Base-by-base conservation (phyloP, 2,797 vertebrate genomes). In the Acipenser oxyrinchus region DNA sequence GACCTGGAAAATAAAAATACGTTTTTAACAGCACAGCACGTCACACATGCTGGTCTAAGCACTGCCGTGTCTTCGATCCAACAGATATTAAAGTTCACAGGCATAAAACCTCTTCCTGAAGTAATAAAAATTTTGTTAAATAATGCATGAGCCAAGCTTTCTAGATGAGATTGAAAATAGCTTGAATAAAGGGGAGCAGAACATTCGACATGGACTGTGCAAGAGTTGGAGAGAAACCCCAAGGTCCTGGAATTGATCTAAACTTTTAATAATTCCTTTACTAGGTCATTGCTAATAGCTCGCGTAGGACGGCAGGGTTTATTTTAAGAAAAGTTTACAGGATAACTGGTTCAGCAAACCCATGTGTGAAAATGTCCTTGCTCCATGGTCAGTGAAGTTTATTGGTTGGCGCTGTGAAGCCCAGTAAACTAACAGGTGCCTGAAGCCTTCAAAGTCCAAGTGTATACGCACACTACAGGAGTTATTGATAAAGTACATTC, bases 11-110 rank as follows among this genome's bases (percentile, higher is more conserved):
- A 58, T 12, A 11, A 58, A 58, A n/a, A n/a, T 8, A 5, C 6
- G 9, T 58, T 5, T n/a, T 58, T 13, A 58, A 13, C 23, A 6
- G 10, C 12, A n/a, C 55, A n/a, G 55, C 55, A 58, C 12, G 65
- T 9, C 9, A 48, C 50, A 10, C 49, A 18, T 18, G n/a, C 55
- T 51, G 2, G 79, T 64, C 75, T 37, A 37, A 83, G 78, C 71
- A 2, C 1, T 8, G 6, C 15, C 49, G 13, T 61, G 49, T 18
- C 48, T n/a, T 53, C 52, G 55, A 65, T 12, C 59, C 52, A 66
- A 61, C 18, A 55, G 48, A 1, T 7, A 13, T 8, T 15, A 1
- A 9, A 10, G 2, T 53, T 8, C n/a, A 49, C 64, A 69, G 65
- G 49, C 62, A 52, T 18, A 7, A 8, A 13, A 48, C 37, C 9